phyloP scores from a whole-genome alignment of 2,888 invertebrate genomes.

The Tachina grossa region DNA sequence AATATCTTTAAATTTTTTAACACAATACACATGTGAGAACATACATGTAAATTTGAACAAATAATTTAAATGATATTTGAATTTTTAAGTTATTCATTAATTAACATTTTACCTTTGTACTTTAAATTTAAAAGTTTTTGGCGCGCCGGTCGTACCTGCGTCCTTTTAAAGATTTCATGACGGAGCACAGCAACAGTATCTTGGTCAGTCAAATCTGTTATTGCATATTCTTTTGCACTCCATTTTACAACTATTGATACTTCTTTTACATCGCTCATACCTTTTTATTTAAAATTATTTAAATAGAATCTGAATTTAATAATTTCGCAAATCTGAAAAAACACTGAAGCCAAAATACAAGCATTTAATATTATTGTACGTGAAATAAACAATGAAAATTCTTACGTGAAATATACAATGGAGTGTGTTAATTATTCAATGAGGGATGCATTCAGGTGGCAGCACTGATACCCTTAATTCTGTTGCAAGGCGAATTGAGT shows the following conservation, averaged over 20 bases:
- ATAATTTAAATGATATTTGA: neutral
- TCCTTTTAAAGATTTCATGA: constrained; percentile 92
- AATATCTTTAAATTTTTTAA: neutral
- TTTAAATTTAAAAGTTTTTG: constrained; percentile 97
- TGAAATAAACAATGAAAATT: too few species aligned
- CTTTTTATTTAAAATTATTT: constrained; percentile 1
- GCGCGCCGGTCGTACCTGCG: constrained; percentile 94
- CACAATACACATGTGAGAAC: neutral
- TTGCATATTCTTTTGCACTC: constrained; percentile 94
- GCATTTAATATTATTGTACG: neutral
- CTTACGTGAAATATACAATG: too few species aligned
- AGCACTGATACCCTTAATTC: too few species aligned
- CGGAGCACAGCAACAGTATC: constrained; percentile 92
- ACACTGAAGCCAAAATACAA: constrained; percentile 13
- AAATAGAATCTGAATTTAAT: neutral
- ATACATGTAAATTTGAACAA: neutral
- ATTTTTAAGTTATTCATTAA: neutral
- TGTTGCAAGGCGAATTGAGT: too few species aligned
- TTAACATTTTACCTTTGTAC: constrained; percentile 88
- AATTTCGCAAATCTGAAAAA: constrained; percentile 29
- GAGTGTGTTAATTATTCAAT: too few species aligned
- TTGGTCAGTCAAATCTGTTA: constrained; percentile 89
- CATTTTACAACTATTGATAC: constrained; percentile 92
- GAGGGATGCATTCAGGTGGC: too few species aligned
- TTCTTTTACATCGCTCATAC: constrained; percentile 69